Conservation (phyloP, 2,797 vertebrate species). For the Cirrhinus mrigala region DNA sequence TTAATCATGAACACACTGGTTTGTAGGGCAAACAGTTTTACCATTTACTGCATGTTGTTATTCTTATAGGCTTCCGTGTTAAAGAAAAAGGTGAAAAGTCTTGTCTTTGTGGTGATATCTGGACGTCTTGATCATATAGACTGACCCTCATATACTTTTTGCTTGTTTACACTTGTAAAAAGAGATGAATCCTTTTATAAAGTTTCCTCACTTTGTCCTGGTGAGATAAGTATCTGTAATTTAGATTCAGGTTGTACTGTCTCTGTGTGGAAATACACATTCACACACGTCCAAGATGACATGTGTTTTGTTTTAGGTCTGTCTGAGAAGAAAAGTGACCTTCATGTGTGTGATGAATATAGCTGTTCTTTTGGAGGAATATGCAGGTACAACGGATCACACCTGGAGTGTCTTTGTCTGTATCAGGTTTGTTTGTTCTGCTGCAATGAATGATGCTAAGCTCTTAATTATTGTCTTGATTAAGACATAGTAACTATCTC, state of each 20-base stretch:
- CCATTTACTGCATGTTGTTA: too few relatives aligned
- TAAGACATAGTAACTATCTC: background rate
- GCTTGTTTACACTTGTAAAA: background rate
- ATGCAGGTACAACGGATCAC: constrained; percentile 90
- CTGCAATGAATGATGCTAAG: background rate
- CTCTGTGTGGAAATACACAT: background rate
- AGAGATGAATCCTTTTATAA: background rate
- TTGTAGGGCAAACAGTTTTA: too few relatives aligned
- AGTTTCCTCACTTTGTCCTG: background rate
- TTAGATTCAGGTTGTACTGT: background rate
- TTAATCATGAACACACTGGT: too few relatives aligned
- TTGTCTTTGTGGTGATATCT: background rate
- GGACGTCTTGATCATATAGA: background rate
- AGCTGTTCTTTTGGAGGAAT: constrained; percentile 91
- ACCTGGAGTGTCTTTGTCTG: constrained; percentile 91
- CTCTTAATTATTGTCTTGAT: background rate
- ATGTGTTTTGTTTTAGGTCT: constrained; percentile 76
- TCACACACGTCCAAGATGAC: background rate
- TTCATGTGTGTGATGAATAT: constrained; percentile 88
- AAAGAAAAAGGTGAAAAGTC: too few relatives aligned
- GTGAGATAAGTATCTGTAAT: background rate
- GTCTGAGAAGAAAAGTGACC: constrained; percentile 88
- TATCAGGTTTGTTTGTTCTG: constrained; percentile 84
- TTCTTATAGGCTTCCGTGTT: too few relatives aligned
- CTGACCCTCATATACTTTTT: background rate